phyloP scores from a whole-genome alignment of 2,888 invertebrate species.

The Athrips mouffetella region DNA sequence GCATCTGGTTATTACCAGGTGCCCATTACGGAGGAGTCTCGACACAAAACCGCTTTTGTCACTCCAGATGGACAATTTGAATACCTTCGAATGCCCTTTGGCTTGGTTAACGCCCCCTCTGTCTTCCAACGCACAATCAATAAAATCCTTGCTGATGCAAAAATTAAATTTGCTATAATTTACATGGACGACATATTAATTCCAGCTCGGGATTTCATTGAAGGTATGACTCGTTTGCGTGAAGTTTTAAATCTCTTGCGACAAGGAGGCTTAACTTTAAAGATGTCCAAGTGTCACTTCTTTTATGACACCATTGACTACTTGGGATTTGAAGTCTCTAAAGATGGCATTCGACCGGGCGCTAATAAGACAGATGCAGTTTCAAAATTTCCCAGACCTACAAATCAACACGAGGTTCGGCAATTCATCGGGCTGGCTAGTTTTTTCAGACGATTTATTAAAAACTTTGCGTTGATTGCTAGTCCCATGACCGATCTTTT shows the following conservation, averaged over 20 bases:
- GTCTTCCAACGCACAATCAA: conserved; percentile 44
- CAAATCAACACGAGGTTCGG: conserved; percentile 18
- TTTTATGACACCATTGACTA: conserved; percentile 25
- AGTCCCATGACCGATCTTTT: conserved; percentile 24
- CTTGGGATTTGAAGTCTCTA: conserved; percentile 27
- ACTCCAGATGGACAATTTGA: conserved; percentile 47
- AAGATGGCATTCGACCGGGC: conserved; percentile 26
- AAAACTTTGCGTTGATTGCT: conserved; percentile 20
- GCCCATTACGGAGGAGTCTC: conserved; percentile 32
- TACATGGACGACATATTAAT: conserved; percentile 26
- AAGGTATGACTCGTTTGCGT: conserved; percentile 15
- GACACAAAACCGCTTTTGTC: conserved; percentile 42
- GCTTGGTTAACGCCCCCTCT: conserved; percentile 43
- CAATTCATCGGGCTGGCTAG: conserved; percentile 19
- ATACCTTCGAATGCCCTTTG: conserved; percentile 46
- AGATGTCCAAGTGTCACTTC: conserved; percentile 30
- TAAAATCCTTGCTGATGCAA: conserved; percentile 24
- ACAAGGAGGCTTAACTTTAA: conserved; percentile 25
- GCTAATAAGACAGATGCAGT: conserved; percentile 17
- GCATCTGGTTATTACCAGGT: conserved; percentile 28
- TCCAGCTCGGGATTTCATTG: conserved; percentile 16
- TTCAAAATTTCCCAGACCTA: conserved; percentile 8
- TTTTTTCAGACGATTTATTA: conserved; percentile 20
- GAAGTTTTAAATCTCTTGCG: conserved; percentile 23
- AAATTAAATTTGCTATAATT: conserved; percentile 19